Conservation (phyloP, 1,140 invertebrate genomes). For the Homalodisca vitripennis region DNA sequence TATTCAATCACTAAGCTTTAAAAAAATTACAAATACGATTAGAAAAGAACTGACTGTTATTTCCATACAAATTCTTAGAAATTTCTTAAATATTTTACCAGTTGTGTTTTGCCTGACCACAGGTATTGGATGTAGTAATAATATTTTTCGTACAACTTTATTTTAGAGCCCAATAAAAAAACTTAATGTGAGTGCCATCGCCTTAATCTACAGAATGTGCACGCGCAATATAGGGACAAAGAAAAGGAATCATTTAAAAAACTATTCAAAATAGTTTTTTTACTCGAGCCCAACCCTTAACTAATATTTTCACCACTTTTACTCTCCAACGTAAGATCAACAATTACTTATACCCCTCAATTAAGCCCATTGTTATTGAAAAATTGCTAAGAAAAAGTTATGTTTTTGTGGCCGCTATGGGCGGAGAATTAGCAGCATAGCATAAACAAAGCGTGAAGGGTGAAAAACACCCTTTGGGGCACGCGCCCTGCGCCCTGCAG, state of each 20-base stretch:
- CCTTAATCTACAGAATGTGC: background rate
- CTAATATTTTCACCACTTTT: conserved; percentile 1
- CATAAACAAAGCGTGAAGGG: background rate
- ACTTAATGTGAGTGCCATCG: background rate
- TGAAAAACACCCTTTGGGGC: background rate
- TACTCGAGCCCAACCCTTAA: background rate
- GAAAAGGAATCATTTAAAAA: background rate
- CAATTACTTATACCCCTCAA: background rate
- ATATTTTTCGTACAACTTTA: background rate
- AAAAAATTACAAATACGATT: no score
- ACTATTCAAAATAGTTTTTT: background rate
- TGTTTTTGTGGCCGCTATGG: conserved; percentile 1
- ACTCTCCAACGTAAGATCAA: background rate
- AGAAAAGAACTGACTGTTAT: no score
- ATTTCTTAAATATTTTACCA: no score
- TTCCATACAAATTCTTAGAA: no score
- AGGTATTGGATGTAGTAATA: no score
- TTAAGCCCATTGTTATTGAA: background rate
- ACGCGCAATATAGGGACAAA: background rate
- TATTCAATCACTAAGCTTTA: no score
- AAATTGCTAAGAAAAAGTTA: background rate
- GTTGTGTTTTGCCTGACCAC: no score
- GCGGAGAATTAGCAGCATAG: background rate
- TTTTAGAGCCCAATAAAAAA: background rate
- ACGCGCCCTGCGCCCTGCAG: no score